phyloP scores from a whole-genome alignment of 2,113 vertebrate species.

The Tricholaema leucomelas region DNA sequence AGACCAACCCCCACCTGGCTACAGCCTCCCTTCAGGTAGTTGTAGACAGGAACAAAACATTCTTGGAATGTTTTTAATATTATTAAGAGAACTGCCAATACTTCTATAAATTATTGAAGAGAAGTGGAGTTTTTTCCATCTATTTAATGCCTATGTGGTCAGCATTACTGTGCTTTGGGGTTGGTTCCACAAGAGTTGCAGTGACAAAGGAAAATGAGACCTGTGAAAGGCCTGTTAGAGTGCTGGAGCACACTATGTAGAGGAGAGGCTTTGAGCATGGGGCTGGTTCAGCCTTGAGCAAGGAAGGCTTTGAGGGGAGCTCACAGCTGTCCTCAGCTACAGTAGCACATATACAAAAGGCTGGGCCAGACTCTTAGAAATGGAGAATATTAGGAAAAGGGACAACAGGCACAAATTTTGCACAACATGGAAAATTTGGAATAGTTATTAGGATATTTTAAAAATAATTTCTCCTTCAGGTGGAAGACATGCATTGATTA shows the following conservation, averaged over 20 bases:
- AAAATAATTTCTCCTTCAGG: not conserved
- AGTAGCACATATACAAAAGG: accelerated
- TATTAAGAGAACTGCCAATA: not conserved
- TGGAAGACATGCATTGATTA: not conserved
- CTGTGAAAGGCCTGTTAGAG: accelerated
- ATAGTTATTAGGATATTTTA: not conserved
- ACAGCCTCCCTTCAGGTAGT: too few relatives aligned
- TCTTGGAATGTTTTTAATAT: not conserved
- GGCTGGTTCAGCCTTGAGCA: not conserved
- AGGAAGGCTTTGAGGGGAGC: not conserved
- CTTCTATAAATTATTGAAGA: not conserved
- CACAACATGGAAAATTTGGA: not conserved
- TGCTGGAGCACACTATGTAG: accelerated
- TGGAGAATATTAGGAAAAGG: not conserved
- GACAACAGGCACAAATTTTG: not conserved
- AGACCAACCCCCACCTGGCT: too few relatives aligned
- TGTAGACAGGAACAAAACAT: not conserved
- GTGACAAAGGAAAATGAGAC: accelerated
- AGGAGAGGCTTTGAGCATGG: accelerated
- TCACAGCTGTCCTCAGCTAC: not conserved
- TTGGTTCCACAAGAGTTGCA: not conserved
- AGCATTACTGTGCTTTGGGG: not conserved
- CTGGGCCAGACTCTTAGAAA: not conserved
- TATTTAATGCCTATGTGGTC: not conserved
- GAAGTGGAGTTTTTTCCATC: not conserved